phyloP scores from a whole-genome alignment of 1,140 invertebrate genomes.

The Drosophila triauraria region DNA sequence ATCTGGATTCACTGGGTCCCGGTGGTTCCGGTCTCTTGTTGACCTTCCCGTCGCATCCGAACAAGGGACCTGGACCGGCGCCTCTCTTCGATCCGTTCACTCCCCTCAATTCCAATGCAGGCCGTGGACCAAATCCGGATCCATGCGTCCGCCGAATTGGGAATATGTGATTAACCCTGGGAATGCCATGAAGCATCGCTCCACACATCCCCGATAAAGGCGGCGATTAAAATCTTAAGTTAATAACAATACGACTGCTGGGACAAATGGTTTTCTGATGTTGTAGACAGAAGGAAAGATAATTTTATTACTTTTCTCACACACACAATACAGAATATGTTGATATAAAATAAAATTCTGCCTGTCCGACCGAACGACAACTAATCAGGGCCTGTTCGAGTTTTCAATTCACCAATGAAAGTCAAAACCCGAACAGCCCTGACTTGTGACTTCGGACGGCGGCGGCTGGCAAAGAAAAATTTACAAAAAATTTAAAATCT shows the following conservation, averaged over 20 bases:
- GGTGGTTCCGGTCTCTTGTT: slow-evolving; percentile 91
- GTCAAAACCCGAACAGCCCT: slow-evolving; percentile 7
- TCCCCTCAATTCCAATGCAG: slow-evolving; percentile 86
- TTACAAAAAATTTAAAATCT: slow-evolving; percentile 44
- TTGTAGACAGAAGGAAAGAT: slow-evolving; percentile 21
- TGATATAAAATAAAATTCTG: slow-evolving; percentile 44
- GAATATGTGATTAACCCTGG: slow-evolving; percentile 55
- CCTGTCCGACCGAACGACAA: slow-evolving; percentile 6
- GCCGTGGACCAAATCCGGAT: slow-evolving; percentile 88
- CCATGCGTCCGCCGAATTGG: slow-evolving; percentile 87
- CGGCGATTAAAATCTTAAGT: slow-evolving; percentile 54
- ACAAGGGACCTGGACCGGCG: slow-evolving; percentile 78
- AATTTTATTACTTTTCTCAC: slow-evolving; percentile 55
- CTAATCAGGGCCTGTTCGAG: background rate
- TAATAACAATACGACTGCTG: slow-evolving; percentile 9
- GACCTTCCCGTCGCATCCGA: slow-evolving; percentile 84
- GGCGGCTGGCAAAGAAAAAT: slow-evolving; percentile 28
- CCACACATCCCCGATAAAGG: background rate
- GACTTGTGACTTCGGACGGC: background rate
- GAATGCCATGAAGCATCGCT: background rate
- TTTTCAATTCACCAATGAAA: background rate
- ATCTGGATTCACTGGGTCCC: slow-evolving; percentile 90
- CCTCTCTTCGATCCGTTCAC: slow-evolving; percentile 94
- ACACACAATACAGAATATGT: slow-evolving; percentile 52
- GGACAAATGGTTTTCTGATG: background rate